phyloP scores from a whole-genome alignment of 2,113 vertebrate species.

The Stegostoma tigrinum region DNA sequence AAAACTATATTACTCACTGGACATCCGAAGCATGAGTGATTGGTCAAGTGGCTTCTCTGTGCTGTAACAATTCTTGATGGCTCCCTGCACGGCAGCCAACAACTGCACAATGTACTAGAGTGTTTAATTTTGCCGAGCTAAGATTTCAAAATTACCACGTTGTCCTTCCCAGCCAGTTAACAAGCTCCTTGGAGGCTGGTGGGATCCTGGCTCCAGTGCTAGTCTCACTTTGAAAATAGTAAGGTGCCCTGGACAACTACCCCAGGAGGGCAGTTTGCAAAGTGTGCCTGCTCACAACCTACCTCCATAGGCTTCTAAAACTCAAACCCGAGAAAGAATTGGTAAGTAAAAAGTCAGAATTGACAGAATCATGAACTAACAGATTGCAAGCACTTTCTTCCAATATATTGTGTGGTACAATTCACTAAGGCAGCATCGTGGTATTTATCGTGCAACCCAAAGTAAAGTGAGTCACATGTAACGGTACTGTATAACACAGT shows the following conservation, averaged over 20 bases:
- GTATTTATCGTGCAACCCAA: background rate
- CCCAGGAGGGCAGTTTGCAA: background rate
- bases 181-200: background rate
- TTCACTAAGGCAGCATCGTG: background rate
- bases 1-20: too few relatives aligned
- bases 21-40: too few relatives aligned
- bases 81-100: too few relatives aligned
- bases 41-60: too few relatives aligned
- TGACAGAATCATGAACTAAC: background rate
- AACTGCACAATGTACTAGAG: too few relatives aligned
- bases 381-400: background rate
- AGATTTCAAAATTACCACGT: too few relatives aligned
- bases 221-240: background rate
- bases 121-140: too few relatives aligned
- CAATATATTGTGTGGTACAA: background rate
- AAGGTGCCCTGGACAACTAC: background rate
- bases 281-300: background rate
- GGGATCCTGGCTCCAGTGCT: too few relatives aligned
- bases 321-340: background rate
- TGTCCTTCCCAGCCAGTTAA: too few relatives aligned
- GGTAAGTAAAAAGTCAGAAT: background rate
- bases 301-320: background rate
- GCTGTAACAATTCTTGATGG: too few relatives aligned
- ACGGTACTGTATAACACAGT: background rate
- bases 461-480: background rate